A percentile compares a stretch with the other conserved stretches of the same genome.
These are phyloP conservation scores for Psilopsiagon aurifrons DNA, from an alignment of 2,113 vertebrate species.

Conservation along the genomic window DNA sequence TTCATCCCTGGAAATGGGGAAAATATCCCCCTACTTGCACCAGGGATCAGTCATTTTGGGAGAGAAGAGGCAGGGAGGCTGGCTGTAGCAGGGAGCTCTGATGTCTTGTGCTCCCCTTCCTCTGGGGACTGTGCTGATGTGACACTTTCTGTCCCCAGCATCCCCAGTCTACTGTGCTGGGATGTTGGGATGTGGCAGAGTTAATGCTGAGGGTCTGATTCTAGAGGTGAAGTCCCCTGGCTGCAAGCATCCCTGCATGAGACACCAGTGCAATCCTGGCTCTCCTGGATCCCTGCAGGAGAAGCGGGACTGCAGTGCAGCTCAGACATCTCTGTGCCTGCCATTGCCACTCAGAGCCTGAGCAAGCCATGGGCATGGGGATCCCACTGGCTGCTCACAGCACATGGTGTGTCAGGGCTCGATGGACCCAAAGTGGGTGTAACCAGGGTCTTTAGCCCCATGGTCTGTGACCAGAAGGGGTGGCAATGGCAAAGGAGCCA, in stretches of 20 bases:
- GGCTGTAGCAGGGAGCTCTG: neutral
- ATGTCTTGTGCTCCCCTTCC: neutral
- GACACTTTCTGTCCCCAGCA: neutral
- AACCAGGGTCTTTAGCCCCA: neutral
- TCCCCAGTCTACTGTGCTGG: neutral
- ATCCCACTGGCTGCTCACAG: neutral
- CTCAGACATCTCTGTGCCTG: neutral
- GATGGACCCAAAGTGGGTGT: neutral
- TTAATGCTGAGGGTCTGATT: neutral
- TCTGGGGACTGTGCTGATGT: neutral
- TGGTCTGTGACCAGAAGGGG: neutral
- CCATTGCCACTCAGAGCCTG: neutral
- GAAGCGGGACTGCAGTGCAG: neutral
- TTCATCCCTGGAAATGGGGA: neutral
- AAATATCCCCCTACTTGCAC: rapidly evolving
- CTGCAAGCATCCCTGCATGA: neutral
- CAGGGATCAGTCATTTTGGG: neutral
- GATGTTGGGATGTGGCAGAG: neutral
- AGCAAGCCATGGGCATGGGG: neutral
- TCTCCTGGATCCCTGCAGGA: neutral
- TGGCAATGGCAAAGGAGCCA: neutral
- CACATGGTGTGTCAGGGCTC: rapidly evolving
- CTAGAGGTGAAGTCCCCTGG: neutral
- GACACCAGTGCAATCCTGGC: neutral
- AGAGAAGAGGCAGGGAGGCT: neutral